These are phyloP conservation scores for Zosterops pallidus DNA, from an alignment of 2,113 vertebrate genomes.

Conservation along the genomic window DNA sequence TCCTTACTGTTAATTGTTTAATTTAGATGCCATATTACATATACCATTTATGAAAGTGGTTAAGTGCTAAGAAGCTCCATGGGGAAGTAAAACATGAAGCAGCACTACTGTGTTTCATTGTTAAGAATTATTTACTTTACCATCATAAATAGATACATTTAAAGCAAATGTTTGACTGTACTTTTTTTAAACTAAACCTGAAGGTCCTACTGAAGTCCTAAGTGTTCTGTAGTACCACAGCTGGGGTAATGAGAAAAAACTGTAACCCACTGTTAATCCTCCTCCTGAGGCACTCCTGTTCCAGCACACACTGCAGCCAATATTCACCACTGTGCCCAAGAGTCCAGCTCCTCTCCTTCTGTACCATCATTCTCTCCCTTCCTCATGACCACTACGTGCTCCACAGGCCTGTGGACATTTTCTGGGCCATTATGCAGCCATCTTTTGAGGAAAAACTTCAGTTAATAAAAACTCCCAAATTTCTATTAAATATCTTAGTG, in stretches of 20 bases:
- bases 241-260: neutral
- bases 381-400: neutral
- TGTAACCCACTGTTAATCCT: neutral
- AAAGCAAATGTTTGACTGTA: neutral
- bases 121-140: neutral
- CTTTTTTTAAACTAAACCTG: neutral
- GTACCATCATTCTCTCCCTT: neutral
- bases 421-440: neutral
- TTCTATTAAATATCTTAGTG: neutral
- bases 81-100: neutral
- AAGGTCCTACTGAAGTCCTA: neutral
- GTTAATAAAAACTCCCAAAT: neutral
- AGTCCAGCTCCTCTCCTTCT: neutral
- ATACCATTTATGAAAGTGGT: neutral
- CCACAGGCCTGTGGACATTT: neutral
- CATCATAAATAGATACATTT: neutral
- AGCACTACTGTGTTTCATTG: neutral
- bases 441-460: neutral
- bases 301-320: neutral
- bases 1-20: conserved; percentile 13
- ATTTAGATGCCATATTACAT: neutral
- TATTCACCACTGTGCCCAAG: neutral
- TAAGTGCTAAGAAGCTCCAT: neutral
- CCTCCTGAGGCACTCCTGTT: neutral
- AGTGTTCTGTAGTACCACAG: neutral